A percentile compares a stretch with the other conserved stretches of the same genome.
Conservation (phyloP, 2,797 vertebrate species). For the Micropoecilia bifurca region DNA sequence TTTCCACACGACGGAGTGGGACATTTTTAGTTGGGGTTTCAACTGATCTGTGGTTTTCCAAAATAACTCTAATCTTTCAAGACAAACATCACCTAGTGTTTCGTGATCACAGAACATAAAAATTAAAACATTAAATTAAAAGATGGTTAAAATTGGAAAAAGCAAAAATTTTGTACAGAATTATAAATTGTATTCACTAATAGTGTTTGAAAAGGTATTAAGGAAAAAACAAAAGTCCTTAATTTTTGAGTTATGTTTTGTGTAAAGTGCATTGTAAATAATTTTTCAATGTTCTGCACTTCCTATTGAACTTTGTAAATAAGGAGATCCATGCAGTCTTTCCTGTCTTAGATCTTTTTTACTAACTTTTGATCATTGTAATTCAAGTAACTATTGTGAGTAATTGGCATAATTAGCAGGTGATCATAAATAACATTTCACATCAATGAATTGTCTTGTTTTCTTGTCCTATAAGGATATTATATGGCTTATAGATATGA, state of each 20-base stretch:
- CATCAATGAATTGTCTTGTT: neutral
- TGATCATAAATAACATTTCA: neutral
- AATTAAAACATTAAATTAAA: neutral
- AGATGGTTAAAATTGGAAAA: neutral
- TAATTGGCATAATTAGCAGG: neutral
- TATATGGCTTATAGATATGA: neutral
- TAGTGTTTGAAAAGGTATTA: neutral
- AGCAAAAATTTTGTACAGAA: neutral
- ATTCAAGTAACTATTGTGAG: neutral
- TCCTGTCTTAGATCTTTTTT: neutral
- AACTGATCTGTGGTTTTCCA: neutral
- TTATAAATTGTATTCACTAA: neutral
- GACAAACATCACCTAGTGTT: neutral
- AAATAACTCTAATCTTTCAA: neutral
- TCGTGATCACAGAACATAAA: neutral
- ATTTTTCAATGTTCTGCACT: neutral
- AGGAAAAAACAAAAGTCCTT: neutral
- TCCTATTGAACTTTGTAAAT: neutral
- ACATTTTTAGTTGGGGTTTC: neutral
- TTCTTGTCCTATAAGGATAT: neutral
- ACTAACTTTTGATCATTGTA: neutral
- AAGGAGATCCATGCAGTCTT: neutral
- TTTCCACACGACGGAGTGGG: neutral
- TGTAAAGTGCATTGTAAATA: neutral
- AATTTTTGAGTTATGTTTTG: neutral